phyloP scores from a whole-genome alignment of 2,797 vertebrate genomes.

The Manis javanica region DNA sequence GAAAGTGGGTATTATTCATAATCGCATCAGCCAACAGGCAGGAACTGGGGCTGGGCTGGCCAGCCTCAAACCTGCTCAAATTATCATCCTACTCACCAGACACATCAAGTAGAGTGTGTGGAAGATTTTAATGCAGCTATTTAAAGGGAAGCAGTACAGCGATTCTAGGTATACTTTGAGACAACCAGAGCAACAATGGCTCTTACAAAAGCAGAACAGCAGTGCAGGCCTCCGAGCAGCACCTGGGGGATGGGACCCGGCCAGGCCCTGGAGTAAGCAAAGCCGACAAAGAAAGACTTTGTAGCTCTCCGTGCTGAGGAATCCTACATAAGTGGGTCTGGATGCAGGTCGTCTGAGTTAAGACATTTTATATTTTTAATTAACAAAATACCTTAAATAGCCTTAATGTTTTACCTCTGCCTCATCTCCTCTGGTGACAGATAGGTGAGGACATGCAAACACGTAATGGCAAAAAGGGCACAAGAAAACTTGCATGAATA shows the following conservation, averaged over 20 bases:
- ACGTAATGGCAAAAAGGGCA: background rate
- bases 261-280: rapidly evolving
- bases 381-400: background rate
- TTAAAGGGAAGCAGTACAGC: background rate
- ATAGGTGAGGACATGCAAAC: background rate
- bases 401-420: background rate
- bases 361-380: background rate
- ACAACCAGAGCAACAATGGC: background rate
- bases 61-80: no score
- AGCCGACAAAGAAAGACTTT: background rate
- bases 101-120: no score
- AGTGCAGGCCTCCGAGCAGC: background rate
- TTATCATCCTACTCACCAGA: background rate
- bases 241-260: background rate
- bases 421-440: background rate
- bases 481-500: background rate
- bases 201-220: background rate
- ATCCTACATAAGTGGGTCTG: rapidly evolving
- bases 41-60: no score
- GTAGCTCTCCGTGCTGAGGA: background rate
- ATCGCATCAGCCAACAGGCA: background rate
- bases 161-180: background rate
- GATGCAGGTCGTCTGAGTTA: background rate
- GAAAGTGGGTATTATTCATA: background rate
- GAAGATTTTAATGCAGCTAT: background rate